Percentiles rank a stretch among this genome's conserved stretches.
Conservation (phyloP, 2,888 invertebrate species). For the Cordilura impudica region DNA sequence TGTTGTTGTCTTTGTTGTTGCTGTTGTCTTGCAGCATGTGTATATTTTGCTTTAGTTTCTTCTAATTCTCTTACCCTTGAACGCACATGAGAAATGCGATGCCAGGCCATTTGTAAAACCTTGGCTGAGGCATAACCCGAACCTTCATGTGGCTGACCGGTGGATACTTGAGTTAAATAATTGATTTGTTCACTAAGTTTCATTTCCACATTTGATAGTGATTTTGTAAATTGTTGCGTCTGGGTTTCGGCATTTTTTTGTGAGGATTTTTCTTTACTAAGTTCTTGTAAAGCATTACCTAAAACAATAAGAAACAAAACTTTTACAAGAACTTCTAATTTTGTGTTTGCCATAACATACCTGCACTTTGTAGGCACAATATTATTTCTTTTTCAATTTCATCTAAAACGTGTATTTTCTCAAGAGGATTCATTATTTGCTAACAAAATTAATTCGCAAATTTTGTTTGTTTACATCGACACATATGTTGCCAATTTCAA, state of each 20-base stretch:
- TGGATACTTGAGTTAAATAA: conserved; percentile 97
- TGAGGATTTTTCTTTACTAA: conserved; percentile 97
- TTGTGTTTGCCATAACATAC: conserved; percentile 80
- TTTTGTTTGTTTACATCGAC: conserved; percentile 42
- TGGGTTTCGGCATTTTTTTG: conserved; percentile 95
- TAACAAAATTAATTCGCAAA: too few relatives aligned
- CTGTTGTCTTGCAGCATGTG: conserved; percentile 75
- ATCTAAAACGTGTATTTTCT: conserved; percentile 93
- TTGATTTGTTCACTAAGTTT: conserved; percentile 97
- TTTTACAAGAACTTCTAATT: too few relatives aligned
- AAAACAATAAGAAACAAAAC: background rate
- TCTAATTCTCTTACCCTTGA: conserved; percentile 94
- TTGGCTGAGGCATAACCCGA: conserved; percentile 97
- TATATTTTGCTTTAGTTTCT: conserved; percentile 87
- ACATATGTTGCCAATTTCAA: too few relatives aligned
- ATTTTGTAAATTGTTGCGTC: conserved; percentile 93
- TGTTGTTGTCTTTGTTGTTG: conserved; percentile 74
- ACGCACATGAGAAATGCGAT: conserved; percentile 93
- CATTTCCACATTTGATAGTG: conserved; percentile 91
- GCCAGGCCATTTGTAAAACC: conserved; percentile 97
- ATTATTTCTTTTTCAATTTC: conserved; percentile 96
- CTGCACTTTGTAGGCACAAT: conserved; percentile 93
- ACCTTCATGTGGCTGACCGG: conserved; percentile 97
- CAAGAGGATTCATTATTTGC: conserved; percentile 85
- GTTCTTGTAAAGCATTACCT: conserved; percentile 94